These are phyloP conservation scores for Apodemus agrarius DNA, from an alignment of 2,797 vertebrate genomes.

Conservation along the genomic window DNA sequence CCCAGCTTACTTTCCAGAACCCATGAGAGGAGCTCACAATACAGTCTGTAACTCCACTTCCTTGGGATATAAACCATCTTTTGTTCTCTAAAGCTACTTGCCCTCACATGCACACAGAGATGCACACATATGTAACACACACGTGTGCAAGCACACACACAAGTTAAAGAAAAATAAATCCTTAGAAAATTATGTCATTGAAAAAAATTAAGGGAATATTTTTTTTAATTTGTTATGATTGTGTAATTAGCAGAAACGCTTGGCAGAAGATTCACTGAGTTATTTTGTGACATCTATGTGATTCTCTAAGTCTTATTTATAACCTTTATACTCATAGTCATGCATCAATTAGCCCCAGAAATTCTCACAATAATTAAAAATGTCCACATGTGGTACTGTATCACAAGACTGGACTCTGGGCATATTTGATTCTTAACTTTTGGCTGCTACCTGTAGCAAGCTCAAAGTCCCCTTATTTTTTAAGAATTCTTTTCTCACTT, in stretches of 20 bases:
- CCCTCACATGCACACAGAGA: no score
- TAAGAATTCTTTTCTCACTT: not conserved
- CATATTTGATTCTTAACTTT: constrained; percentile 10
- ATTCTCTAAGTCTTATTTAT: not conserved
- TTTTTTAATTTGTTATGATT: not conserved
- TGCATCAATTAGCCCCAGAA: not conserved
- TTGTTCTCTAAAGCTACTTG: not conserved
- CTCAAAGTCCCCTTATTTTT: not conserved
- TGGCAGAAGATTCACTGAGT: not conserved
- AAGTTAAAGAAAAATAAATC: not conserved
- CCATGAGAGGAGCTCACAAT: not conserved
- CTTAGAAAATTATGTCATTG: not conserved
- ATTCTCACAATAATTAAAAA: not conserved
- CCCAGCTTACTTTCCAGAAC: not conserved
- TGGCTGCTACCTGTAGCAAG: not conserved
- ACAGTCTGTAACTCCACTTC: not conserved
- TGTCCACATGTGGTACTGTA: not conserved
- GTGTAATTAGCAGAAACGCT: not conserved
- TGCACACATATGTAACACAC: not conserved
- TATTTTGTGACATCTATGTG: not conserved
- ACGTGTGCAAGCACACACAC: not conserved
- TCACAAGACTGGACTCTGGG: not conserved
- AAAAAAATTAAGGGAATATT: not conserved
- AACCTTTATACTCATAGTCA: not conserved
- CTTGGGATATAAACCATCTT: not conserved